phyloP scores from a whole-genome alignment of 2,888 invertebrate genomes.

The Anticlea derivata region DNA sequence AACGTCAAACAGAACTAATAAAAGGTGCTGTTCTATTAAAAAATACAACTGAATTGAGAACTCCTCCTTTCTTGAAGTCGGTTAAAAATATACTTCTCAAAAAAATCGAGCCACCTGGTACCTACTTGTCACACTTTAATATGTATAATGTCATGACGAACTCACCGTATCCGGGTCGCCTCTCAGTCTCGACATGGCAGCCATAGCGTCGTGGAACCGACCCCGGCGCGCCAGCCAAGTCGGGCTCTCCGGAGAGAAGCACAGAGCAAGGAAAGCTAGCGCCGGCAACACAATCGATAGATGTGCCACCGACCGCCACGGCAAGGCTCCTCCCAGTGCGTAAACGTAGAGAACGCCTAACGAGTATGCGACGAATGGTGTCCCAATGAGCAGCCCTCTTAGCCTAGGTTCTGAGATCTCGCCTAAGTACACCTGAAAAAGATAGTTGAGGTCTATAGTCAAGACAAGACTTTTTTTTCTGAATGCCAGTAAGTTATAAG shows the following conservation, averaged over 20 bases:
- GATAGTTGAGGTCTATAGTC: neutral
- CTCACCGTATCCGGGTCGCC: slow-evolving; percentile 84
- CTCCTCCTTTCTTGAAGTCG: too few relatives aligned
- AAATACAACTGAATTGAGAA: too few relatives aligned
- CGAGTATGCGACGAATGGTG: slow-evolving; percentile 89
- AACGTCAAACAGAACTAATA: too few relatives aligned
- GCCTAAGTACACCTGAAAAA: slow-evolving; percentile 87
- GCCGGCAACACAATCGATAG: slow-evolving; percentile 85
- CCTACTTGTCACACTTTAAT: too few relatives aligned
- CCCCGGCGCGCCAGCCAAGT: slow-evolving; percentile 88
- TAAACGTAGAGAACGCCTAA: slow-evolving; percentile 90
- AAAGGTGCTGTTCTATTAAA: too few relatives aligned
- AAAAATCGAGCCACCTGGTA: too few relatives aligned
- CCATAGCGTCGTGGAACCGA: slow-evolving; percentile 79
- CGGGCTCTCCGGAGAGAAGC: slow-evolving; percentile 89
- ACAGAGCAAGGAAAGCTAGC: slow-evolving; percentile 84
- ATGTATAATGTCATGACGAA: too few relatives aligned
- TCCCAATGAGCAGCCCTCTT: slow-evolving; percentile 87
- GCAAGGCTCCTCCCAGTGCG: slow-evolving; percentile 86
- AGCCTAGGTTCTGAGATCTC: slow-evolving; percentile 90
- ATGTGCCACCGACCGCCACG: slow-evolving; percentile 88
- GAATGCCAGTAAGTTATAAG: too few relatives aligned
- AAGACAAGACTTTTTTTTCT: too few relatives aligned
- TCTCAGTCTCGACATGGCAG: slow-evolving; percentile 85
- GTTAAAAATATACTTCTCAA: too few relatives aligned